Evolutionary conservation across 2,888 invertebrate genomes (phyloP).

Genomic region (Tethea ocularis): DNA sequence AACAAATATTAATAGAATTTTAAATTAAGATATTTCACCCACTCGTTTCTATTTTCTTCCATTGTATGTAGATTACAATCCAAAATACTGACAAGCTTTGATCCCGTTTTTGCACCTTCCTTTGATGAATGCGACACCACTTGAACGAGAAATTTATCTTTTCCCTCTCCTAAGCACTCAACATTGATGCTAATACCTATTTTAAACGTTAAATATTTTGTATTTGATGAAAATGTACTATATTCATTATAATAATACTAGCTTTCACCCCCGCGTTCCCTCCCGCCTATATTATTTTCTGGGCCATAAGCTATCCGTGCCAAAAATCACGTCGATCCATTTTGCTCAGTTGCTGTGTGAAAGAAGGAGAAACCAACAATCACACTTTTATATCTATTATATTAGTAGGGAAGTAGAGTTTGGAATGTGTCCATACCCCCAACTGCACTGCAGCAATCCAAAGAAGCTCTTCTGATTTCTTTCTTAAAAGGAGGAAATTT

Average conservation of each 20-base stretch:
- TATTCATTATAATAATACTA: no score
- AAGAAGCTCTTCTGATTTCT: slow-evolving; percentile 59
- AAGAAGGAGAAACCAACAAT: no score
- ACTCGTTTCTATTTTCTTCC: slow-evolving; percentile 86
- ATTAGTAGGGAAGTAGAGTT: no score
- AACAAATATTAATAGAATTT: not conserved
- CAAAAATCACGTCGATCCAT: no score
- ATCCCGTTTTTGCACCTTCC: slow-evolving; percentile 82
- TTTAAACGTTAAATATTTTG: slow-evolving; percentile 15
- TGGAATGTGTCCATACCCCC: slow-evolving; percentile 61
- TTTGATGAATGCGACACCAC: slow-evolving; percentile 84
- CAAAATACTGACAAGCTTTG: slow-evolving; percentile 84
- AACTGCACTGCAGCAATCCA: slow-evolving; percentile 77
- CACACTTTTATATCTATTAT: not conserved
- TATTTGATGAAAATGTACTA: slow-evolving; percentile 8
- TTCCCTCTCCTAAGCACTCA: slow-evolving; percentile 72
- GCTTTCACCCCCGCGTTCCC: no score
- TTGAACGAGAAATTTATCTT: slow-evolving; percentile 84
- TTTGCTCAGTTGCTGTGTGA: no score
- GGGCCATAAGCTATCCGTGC: no score
- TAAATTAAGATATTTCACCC: slow-evolving; percentile 30
- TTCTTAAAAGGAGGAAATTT: slow-evolving; percentile 57
- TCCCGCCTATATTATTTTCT: no score
- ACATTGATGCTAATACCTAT: slow-evolving; percentile 73
- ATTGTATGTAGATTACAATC: slow-evolving; percentile 85